Base-by-base conservation (phyloP, 2,113 vertebrate species). In the Acanthisitta chloris region DNA sequence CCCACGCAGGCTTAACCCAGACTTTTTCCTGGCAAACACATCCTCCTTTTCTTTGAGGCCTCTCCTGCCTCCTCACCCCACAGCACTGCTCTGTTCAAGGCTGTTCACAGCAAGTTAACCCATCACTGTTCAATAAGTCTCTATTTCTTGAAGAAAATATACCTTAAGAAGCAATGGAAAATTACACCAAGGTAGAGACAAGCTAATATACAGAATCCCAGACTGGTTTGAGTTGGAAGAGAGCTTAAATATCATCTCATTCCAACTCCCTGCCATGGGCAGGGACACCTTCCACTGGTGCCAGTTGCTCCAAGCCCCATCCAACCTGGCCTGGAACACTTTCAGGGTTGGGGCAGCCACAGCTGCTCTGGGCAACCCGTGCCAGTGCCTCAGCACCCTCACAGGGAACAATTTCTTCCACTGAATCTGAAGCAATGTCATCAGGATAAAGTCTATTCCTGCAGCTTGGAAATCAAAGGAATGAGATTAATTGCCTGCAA, bases 211-310 rank as follows among this genome's bases (percentile, higher is more conserved):
- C 16, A 17, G 43, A 33, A 4, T 20, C 9, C 10, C 11, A 9
- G 77, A 23, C 18, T 9, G 36, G 10, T 36, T 43, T 66, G 67
- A 26, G 26, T 1, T 14, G 33, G 8, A 13, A 43, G 3, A 7
- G 12, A 73, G 12, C 28, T 28, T 0, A 28, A 58, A 45, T 0
- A 9, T 2, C 77, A 43, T 5, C 43, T 10, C 13, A 1, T 49
- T 0, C 42, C 29, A 62, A 62, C 13, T 34, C 6, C 36, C 23
- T 70, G 29, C 20, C 34, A 26, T 25, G 65, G 23, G 8, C 57
- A 88, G 57, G 57, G 48, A 71, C 57, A 42, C 31, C 31, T 72
- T 0, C 43, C 58, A 65, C 67, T 7, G 0, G 21, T 12, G 49
- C 76, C 80, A 58, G 34, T 4, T 49, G 66, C 25, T 57, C 42